Conservation (phyloP, 2,113 vertebrate genomes). For the Xenopus tropicalis region UCB_Xtro_10.0 CM004451.2:27104501-27105000, state of each 20-base stretch:
- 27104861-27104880: slow-evolving; percentile 39
- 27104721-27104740: slow-evolving; percentile 9
- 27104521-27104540: too few relatives aligned
- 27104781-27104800: slow-evolving; percentile 16
- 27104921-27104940: slow-evolving; percentile 39
- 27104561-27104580: too few relatives aligned
- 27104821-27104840: slow-evolving; percentile 35
- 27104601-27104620: neutral
- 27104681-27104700: neutral
- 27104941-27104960: slow-evolving; percentile 39
- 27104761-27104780: slow-evolving; percentile 19
- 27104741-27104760: slow-evolving; percentile 18
- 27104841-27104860: slow-evolving; percentile 36
- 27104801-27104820: slow-evolving; percentile 11
- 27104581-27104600: neutral
- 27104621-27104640: neutral
- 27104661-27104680: neutral
- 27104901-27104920: slow-evolving; percentile 38
- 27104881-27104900: slow-evolving; percentile 40
- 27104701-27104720: slow-evolving; percentile 2
- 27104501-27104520: too few relatives aligned
- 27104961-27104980: slow-evolving; percentile 43
- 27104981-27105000: slow-evolving; percentile 42
- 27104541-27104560: too few relatives aligned
- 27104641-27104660: neutral